Evolutionary conservation across 2,797 vertebrate genomes (phyloP).

Genomic region (Nyctalus aviator): DNA sequence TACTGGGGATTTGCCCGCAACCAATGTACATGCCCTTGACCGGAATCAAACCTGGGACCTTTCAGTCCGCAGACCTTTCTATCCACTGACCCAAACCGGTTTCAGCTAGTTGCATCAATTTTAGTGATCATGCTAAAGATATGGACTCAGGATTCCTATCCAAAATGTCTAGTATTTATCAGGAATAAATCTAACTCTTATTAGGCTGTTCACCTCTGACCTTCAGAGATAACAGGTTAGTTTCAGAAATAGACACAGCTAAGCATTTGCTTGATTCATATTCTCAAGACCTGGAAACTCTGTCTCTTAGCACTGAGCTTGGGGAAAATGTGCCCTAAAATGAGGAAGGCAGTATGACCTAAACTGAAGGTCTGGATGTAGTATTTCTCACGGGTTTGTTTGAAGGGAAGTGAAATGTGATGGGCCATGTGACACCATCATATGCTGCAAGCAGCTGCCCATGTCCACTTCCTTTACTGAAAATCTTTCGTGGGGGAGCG

Average conservation of each 20-base stretch:
- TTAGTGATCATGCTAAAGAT: neutral
- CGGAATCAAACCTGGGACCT: too few species aligned
- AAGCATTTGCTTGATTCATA: neutral
- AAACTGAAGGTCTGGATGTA: neutral
- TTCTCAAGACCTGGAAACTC: constrained; percentile 39
- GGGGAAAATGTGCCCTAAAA: constrained; percentile 43
- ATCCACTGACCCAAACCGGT: too few species aligned
- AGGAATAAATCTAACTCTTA: neutral
- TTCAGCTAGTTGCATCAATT: neutral
- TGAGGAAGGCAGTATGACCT: constrained; percentile 51
- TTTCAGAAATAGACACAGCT: constrained; percentile 7
- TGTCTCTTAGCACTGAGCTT: neutral
- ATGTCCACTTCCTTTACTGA: neutral
- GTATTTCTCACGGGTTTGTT: constrained; percentile 55
- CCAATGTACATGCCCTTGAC: too few species aligned
- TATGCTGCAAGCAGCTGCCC: neutral
- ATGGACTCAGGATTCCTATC: neutral
- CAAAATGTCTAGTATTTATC: neutral
- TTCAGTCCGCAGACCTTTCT: too few species aligned
- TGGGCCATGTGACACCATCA: constrained; percentile 43
- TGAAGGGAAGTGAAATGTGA: constrained; percentile 61
- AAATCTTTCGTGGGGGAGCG: neutral
- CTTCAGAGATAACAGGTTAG: neutral
- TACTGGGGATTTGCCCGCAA: too few species aligned
- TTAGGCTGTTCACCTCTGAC: neutral